Base-by-base conservation (phyloP, 2,113 vertebrate genomes). In the Bubo blakistoni region DNA sequence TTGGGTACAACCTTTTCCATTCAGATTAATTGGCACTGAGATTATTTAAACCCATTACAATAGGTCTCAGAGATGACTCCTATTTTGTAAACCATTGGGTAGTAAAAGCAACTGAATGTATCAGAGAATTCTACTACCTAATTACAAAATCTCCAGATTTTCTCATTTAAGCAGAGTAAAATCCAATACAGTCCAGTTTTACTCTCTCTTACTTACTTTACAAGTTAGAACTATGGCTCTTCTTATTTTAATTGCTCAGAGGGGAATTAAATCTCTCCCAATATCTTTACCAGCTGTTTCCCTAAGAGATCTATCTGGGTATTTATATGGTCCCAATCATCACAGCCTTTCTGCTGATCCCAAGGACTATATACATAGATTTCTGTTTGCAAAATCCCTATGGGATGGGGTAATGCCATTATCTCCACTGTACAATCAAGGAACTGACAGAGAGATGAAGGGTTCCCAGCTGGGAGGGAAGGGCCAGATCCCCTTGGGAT, bases 241-340 rank as follows among this genome's bases (percentile, higher is more conserved):
- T 96, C 88, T 87, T 49, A 55, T 94, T 95, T 94, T 92, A 94
- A 92, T 95, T 89, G 66, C 63, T 94, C 89, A 92, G 77, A 87
- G 51, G 72, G 86, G 86, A 96, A 66, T 96, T 87, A 83, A 97
- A 81, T 92, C 40, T 59, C 36, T 94, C 80, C 77, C 89, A 87
- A 46, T 57, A 85, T 79, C 77, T 95, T 78, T 71, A 73, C 55
- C 84, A 96, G 66, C 74, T 90, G 81, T 91, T 96, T 95, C 58
- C 81, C 78, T 77, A 59, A 58, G 49, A 96, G 92, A 47, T 77
- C 78, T 94, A 3, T 80, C 66, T 82, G 24, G 26, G 24, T 90
- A 70, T 96, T 94, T 77, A 59, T 83, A 71, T 34, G 46, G 55
- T 87, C 86, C 46, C 14, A 82, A 73, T 72, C 78, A 92, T 76